Percentiles rank a stretch among this genome's conserved stretches.
phyloP scores from a whole-genome alignment of 1,140 invertebrate species.

The Callitettix versicolor region DNA sequence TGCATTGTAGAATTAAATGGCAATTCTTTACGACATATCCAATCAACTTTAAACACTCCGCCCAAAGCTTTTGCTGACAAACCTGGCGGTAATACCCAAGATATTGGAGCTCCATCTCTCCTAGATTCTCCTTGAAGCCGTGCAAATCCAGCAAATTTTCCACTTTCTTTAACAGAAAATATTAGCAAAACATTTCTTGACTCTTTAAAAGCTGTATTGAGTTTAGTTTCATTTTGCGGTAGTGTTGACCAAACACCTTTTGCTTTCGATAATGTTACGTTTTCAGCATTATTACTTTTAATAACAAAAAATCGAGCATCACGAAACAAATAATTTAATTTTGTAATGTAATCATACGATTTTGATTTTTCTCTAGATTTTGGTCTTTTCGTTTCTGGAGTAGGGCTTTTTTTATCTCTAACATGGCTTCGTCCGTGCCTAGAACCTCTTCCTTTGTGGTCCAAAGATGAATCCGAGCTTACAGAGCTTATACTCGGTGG shows the following conservation, averaged over 20 bases:
- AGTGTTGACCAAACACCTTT: conserved; percentile 97
- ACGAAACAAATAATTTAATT: conserved; percentile 88
- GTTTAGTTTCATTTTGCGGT: conserved; percentile 90
- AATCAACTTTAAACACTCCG: conserved; percentile 92
- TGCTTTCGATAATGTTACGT: conserved; percentile 85
- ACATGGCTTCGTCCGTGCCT: conserved; percentile 38
- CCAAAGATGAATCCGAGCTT: conserved; percentile 47
- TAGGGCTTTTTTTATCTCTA: conserved; percentile 36
- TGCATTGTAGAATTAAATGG: conserved; percentile 86
- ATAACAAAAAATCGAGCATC: conserved; percentile 95
- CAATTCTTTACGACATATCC: conserved; percentile 91
- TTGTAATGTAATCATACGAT: conserved; percentile 74
- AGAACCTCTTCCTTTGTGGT: conserved; percentile 39
- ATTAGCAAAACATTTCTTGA: conserved; percentile 89
- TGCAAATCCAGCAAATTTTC: conserved; percentile 87
- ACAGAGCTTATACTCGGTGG: conserved; percentile 62
- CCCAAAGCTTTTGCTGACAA: conserved; percentile 84
- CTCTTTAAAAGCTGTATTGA: conserved; percentile 88
- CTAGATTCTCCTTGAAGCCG: conserved; percentile 76
- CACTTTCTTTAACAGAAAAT: conserved; percentile 96
- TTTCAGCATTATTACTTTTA: conserved; percentile 96
- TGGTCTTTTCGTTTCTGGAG: conserved; percentile 36
- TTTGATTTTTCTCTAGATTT: conserved; percentile 47
- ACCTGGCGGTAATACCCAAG: conserved; percentile 93
- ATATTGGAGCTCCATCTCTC: conserved; percentile 77